Conservation (phyloP, 2,113 vertebrate genomes). For the Bubalus kerabau region DNA sequence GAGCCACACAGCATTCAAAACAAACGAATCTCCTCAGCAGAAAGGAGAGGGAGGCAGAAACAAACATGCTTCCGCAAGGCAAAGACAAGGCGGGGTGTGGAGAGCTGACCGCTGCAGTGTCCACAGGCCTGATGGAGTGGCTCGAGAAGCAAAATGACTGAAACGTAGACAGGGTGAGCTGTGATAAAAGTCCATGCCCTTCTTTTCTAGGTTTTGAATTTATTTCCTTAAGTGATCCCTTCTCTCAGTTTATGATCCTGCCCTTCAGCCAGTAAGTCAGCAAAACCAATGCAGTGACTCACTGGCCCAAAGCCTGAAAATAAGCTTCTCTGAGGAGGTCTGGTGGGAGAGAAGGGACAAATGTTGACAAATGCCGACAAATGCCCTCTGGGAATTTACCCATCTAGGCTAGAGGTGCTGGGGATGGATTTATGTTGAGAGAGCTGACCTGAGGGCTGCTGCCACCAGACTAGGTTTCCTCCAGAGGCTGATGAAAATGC, state of each 20-base stretch:
- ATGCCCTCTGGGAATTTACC: neutral
- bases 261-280: neutral
- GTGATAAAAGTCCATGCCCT: accelerated
- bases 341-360: neutral
- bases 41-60: neutral
- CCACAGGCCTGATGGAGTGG: neutral
- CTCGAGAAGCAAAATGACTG: neutral
- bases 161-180: neutral
- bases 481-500: neutral
- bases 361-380: neutral
- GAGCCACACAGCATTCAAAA: neutral
- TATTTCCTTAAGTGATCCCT: neutral
- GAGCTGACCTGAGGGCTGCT: neutral
- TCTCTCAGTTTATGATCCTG: neutral
- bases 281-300: neutral
- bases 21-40: neutral
- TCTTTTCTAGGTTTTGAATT: neutral
- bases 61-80: neutral
- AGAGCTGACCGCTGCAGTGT: neutral
- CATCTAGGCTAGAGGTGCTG: neutral
- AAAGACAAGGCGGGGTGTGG: neutral
- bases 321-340: neutral
- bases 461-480: neutral
- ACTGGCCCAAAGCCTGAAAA: neutral
- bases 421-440: neutral